Evolutionary conservation across 2,113 vertebrate genomes (phyloP), one percentile per base, ranked within the genome.

Genomic region (Oreotrochilus melanogaster): DNA sequence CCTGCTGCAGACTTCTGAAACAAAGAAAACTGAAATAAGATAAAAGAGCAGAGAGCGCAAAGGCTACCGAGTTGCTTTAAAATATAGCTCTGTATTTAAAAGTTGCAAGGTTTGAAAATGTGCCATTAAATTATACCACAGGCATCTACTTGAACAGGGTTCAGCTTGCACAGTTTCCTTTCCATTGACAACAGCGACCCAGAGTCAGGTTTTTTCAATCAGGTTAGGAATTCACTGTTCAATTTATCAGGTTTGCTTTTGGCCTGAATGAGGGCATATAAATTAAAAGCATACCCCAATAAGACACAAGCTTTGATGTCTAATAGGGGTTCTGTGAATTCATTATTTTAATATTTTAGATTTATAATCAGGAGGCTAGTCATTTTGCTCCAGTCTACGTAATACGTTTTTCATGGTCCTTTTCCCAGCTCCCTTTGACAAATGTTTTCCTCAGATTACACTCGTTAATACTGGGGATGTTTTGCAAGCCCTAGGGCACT

Each of bases 211-310:
- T 97, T 95, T 95, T 97, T 94, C 94, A 94, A 78, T 95, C 73
- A 88, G 71, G 53, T 93, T 93, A 91, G 70, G 73, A 95, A 94
- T 89, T 95, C 82, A 45, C 88, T 93, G 45, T 76, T 94, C 84
- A 96, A 61, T 96, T 96, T 94, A 96, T 96, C 95, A 94, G 83
- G 89, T 90, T 97, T 96, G 79, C 75, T 92, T 91, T 58, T 96
- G 92, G 72, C 69, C 75, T 90, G 75, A 86, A 81, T 89, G 50
- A 78, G 60, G 43, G 64, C 50, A 66, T 72, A 87, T 93, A 96
- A 95, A 96, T 96, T 96, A 96, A 95, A 98, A 97, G 71, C 86
- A 93, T 94, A 96, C 65, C 39, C 88, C 86, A 96, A 86, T 89
- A 96, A 95, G 85, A 89, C 84, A 70, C 74, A 87, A 94, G 92